Percentiles rank a stretch among this genome's conserved stretches.
Evolutionary conservation across 2,888 invertebrate genomes (phyloP).

Genomic region (Pinctada fucata): DNA sequence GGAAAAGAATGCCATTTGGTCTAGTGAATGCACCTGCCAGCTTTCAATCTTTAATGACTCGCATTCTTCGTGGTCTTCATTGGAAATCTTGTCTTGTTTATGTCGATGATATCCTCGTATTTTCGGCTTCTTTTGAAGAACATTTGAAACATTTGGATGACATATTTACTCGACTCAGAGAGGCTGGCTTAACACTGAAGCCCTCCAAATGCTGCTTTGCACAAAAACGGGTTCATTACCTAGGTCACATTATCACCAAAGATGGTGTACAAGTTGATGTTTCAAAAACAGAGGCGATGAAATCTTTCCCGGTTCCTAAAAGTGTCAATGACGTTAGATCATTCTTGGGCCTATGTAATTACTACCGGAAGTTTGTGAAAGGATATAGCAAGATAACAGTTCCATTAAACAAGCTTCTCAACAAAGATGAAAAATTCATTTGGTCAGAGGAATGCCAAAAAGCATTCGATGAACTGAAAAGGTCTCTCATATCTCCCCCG

Average conservation of each 20-base stretch:
- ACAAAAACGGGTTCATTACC: slow-evolving; percentile 33
- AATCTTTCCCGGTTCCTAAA: slow-evolving; percentile 40
- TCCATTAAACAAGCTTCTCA: slow-evolving; percentile 13
- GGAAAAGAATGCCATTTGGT: too few relatives aligned
- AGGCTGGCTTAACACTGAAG: slow-evolving; percentile 44
- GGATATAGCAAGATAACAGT: slow-evolving; percentile 27
- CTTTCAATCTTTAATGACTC: slow-evolving; percentile 24
- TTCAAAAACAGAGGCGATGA: slow-evolving; percentile 41
- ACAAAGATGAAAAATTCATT: slow-evolving; percentile 25
- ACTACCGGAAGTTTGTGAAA: slow-evolving; percentile 29
- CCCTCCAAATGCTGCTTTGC: slow-evolving; percentile 49
- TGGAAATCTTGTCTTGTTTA: slow-evolving; percentile 41
- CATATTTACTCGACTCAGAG: slow-evolving; percentile 42
- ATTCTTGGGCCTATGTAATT: slow-evolving; percentile 28
- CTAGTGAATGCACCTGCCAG: slow-evolving; percentile 24
- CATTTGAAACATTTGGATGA: slow-evolving; percentile 43
- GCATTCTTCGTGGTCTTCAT: slow-evolving; percentile 20
- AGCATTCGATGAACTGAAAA: slow-evolving; percentile 55
- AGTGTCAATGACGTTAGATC: slow-evolving; percentile 44
- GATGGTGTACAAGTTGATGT: slow-evolving; percentile 43
- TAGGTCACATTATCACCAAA: slow-evolving; percentile 45
- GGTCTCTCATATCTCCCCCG: slow-evolving; percentile 43
- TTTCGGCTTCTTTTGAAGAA: slow-evolving; percentile 33
- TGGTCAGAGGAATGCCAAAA: slow-evolving; percentile 26
- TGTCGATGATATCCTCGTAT: slow-evolving; percentile 45